A percentile compares a stretch with the other conserved stretches of the same genome.
Conservation (phyloP, 1,140 invertebrate species). For the Polypedilum vanderplanki region DNA sequence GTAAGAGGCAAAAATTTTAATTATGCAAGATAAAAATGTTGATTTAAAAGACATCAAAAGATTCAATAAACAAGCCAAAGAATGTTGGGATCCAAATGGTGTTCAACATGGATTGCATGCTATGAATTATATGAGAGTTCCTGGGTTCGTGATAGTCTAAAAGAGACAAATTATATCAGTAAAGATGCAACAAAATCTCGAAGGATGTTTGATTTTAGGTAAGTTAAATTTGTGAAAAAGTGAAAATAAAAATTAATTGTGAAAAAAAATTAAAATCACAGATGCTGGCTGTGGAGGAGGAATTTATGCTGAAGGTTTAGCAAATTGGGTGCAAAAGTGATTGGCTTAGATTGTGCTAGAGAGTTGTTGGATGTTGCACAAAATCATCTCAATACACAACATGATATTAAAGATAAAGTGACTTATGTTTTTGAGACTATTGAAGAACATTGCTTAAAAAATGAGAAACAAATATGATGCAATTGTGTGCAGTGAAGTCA, state of each 20-base stretch:
- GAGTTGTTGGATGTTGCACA: slow-evolving; percentile 55
- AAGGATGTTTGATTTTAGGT: background rate
- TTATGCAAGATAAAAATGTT: too few species aligned
- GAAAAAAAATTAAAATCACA: slow-evolving; percentile 57
- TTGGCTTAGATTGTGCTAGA: slow-evolving; percentile 42
- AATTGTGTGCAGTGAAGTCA: slow-evolving; percentile 79
- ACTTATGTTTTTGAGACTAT: slow-evolving; percentile 44
- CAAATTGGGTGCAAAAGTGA: slow-evolving; percentile 40
- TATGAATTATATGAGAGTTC: background rate
- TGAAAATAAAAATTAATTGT: slow-evolving; percentile 15
- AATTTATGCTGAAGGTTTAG: slow-evolving; percentile 60
- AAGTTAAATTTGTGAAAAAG: background rate
- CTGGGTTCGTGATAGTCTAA: background rate
- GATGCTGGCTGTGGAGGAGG: slow-evolving; percentile 92
- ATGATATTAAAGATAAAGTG: background rate
- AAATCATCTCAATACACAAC: slow-evolving; percentile 43
- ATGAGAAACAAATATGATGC: slow-evolving; percentile 64
- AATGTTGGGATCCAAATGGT: background rate
- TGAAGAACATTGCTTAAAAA: slow-evolving; percentile 51
- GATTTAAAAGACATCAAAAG: too few species aligned
- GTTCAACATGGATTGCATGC: background rate
- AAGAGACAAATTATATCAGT: too few species aligned
- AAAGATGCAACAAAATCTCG: too few species aligned
- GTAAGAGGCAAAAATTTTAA: too few species aligned
- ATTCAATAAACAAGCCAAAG: background rate